phyloP scores from a whole-genome alignment of 2,113 vertebrate species.

The Sceloporus undulatus region DNA sequence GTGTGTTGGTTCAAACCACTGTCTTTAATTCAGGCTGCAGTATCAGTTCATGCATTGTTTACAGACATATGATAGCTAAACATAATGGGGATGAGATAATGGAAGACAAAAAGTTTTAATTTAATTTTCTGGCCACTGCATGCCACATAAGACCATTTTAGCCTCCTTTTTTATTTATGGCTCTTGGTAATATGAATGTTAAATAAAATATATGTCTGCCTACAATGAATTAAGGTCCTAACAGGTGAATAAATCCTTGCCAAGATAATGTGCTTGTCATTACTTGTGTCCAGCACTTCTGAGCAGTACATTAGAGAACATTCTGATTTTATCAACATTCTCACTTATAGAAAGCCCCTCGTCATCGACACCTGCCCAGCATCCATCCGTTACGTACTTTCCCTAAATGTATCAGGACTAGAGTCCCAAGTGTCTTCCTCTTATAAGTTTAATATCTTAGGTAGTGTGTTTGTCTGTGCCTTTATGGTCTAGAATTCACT shows the following conservation, averaged over 20 bases:
- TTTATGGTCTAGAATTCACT: no score
- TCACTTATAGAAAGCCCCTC: no score
- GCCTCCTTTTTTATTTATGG: constrained; percentile 66
- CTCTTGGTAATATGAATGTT: constrained; percentile 55
- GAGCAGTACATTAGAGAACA: constrained; percentile 64
- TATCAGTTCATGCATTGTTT: constrained; percentile 10
- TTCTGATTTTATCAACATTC: constrained; percentile 57
- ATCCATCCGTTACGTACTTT: no score
- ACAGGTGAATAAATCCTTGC: constrained; percentile 71
- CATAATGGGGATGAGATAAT: constrained; percentile 32
- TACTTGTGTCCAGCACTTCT: constrained; percentile 56
- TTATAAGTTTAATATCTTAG: no score
- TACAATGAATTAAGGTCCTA: constrained; percentile 76
- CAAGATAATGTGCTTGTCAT: constrained; percentile 69
- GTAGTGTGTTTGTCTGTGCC: no score
- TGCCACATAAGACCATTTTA: constrained; percentile 61
- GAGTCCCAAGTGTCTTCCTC: no score
- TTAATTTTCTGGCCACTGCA: constrained; percentile 56
- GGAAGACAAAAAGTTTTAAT: constrained; percentile 55
- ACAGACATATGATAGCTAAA: background rate
- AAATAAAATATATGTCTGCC: constrained; percentile 72
- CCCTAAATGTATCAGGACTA: no score
- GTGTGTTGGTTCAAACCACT: background rate
- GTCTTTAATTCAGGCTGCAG: constrained; percentile 16
- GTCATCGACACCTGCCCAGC: no score